Evolutionary conservation across 2,797 vertebrate genomes (phyloP), one percentile per base, ranked within the genome.

Genomic region (Echeneis naucrates): DNA sequence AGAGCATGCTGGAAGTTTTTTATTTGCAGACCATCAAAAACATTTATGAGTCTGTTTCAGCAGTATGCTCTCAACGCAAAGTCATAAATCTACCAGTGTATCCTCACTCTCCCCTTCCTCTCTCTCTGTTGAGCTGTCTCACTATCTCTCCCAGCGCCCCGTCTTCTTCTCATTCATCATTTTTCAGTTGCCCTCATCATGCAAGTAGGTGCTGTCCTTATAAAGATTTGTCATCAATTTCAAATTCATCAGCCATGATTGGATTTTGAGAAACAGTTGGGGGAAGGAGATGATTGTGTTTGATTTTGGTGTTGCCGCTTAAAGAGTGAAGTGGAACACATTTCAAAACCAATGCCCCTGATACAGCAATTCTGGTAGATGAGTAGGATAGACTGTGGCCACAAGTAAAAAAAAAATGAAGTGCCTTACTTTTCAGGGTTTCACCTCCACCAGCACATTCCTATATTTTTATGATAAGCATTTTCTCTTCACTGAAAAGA

Each of bases 21-120:
- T 92, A 93, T 92, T 82, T 75, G 57, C 35, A 4, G 51, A 51
- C 78, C 84, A 88, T 91, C 84, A 87, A 86, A 91, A 91, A 92
- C 90, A 89, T 94, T 94, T 90, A 93, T 88, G 90, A 90, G 89
- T 87, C 82, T 84, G 87, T 93, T 93, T 92, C 91, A 87, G 90
- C 88, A 86, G 81, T 81, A 84, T 81, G 77, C 78, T 83, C 68
- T 38, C 63, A 90, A 88, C 85, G 78, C 83, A 84, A 68, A 73
- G 59, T 66, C 79, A 84, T 92, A 88, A 93, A 93, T 92, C 78
- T 62, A 56, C 59, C 48, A 42, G 64, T 79, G 84, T 78, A 78
- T 85, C 78, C 64, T 77, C 79, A n/a, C 63, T 44, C 24, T 47
- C 58, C 47, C 51, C 47, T 56, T 54, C 48, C 47, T 16, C 53